phyloP scores from a whole-genome alignment of 1,140 invertebrate genomes.

The Drosophila melanogaster region Release_6_plus_ISO1_MT NC_004354.4:18666001-18666500 shows the following conservation, averaged over 20 bases:
- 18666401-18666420: constrained; percentile 5
- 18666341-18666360: constrained; percentile 4
- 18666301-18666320: constrained; percentile 77
- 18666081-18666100: constrained; percentile 44
- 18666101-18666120: constrained; percentile 15
- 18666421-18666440: constrained; percentile 13
- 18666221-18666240: constrained; percentile 12
- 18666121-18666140: not conserved
- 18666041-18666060: constrained; percentile 43
- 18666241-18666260: constrained; percentile 34
- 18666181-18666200: constrained; percentile 6
- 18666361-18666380: not conserved
- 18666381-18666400: not conserved
- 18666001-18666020: constrained; percentile 50
- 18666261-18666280: constrained; percentile 45
- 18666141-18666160: constrained; percentile 2
- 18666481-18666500: constrained; percentile 57
- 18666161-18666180: not conserved
- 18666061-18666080: constrained; percentile 37
- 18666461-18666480: not conserved
- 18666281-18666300: constrained; percentile 57
- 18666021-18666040: constrained; percentile 54
- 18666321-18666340: constrained; percentile 60
- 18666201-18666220: not conserved
- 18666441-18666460: constrained; percentile 6